Conservation (phyloP, 2,888 invertebrate species). For the Axea sp. region DNA sequence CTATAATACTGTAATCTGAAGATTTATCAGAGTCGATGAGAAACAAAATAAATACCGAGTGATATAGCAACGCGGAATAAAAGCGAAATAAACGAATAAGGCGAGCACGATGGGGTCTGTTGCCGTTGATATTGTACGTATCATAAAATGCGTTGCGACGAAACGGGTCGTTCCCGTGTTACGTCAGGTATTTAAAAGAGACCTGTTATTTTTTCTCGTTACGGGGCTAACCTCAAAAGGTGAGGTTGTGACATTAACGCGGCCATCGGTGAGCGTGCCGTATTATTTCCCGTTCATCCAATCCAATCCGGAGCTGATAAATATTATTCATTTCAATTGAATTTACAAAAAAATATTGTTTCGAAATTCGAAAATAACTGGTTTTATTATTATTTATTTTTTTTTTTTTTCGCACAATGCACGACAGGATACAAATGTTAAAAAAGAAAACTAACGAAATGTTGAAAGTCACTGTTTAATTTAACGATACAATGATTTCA, state of each 20-base stretch:
- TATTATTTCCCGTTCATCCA: too few relatives aligned
- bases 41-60: slow-evolving; percentile 61
- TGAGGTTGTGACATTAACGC: slow-evolving; percentile 32
- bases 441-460: too few relatives aligned
- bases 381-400: too few relatives aligned
- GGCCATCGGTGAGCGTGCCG: background rate
- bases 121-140: slow-evolving; percentile 52
- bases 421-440: too few relatives aligned
- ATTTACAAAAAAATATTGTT: too few relatives aligned
- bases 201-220: slow-evolving; percentile 43
- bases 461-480: too few relatives aligned
- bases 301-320: too few relatives aligned
- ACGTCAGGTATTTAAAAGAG: slow-evolving; percentile 45
- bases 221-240: slow-evolving; percentile 30
- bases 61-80: slow-evolving; percentile 56
- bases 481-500: too few relatives aligned
- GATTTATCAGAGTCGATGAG: slow-evolving; percentile 62
- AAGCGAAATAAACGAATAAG: slow-evolving; percentile 61
- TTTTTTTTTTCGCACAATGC: too few relatives aligned
- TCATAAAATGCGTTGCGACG: slow-evolving; percentile 52
- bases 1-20: slow-evolving; percentile 63
- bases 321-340: too few relatives aligned
- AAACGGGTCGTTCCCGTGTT: slow-evolving; percentile 51
- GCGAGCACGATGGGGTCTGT: slow-evolving; percentile 47
- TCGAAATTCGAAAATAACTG: too few relatives aligned